These are phyloP conservation scores for Rhagoletis zephyria DNA, from an alignment of 1,140 invertebrate genomes.

Conservation along the genomic window DNA sequence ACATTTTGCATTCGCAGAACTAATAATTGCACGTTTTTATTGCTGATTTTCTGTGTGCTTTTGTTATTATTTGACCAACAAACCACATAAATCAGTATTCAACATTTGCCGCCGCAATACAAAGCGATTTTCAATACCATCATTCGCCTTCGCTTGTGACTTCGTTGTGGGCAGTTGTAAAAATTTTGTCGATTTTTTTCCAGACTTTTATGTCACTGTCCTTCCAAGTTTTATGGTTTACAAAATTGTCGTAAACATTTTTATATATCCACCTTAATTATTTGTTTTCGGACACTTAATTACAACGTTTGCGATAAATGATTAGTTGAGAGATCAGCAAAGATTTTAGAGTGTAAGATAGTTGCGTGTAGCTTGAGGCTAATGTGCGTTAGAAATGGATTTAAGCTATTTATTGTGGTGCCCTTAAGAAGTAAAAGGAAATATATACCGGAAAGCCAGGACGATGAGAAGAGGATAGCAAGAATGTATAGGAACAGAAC, in stretches of 20 bases:
- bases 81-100: constrained; percentile 1
- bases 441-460: too few relatives aligned
- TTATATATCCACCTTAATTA: background rate
- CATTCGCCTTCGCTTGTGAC: background rate
- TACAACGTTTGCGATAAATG: constrained; percentile 27
- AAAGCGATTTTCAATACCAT: background rate
- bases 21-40: constrained; percentile 47
- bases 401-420: too few relatives aligned
- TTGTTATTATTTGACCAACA: constrained; percentile 31
- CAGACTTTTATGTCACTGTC: background rate
- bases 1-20: background rate
- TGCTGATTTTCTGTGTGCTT: background rate
- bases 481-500: too few relatives aligned
- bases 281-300: constrained; percentile 13
- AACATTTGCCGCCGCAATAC: background rate
- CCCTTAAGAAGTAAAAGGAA: too few relatives aligned
- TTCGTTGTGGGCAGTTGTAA: background rate
- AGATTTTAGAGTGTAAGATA: too few relatives aligned
- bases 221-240: constrained; percentile 9
- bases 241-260: constrained; percentile 33
- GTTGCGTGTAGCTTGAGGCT: too few relatives aligned
- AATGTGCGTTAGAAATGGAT: too few relatives aligned
- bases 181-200: background rate
- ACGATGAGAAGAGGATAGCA: too few relatives aligned
- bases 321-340: background rate